A percentile compares a stretch with the other conserved stretches of the same genome.
Evolutionary conservation across 2,113 vertebrate species (phyloP).

Genomic region (Hippolais icterina): DNA sequence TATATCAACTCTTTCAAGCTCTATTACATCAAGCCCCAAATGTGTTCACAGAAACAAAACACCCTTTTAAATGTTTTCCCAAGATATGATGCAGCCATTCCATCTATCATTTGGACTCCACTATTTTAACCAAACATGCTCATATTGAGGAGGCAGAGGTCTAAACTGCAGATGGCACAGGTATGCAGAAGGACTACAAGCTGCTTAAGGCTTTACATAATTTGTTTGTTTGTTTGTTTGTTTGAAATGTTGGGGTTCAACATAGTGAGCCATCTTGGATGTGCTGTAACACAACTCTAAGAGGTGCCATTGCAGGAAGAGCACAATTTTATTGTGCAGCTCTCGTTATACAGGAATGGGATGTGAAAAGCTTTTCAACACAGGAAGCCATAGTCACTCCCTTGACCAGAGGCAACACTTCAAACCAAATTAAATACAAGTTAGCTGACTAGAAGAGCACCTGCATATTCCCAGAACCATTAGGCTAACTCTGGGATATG

Average conservation of each 20-base stretch:
- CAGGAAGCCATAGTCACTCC: not conserved
- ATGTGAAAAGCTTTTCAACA: constrained; percentile 42
- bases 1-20: constrained; percentile 40
- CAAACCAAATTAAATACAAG: constrained; percentile 43
- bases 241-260: not conserved
- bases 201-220: not conserved
- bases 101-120: constrained; percentile 27
- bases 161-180: not conserved
- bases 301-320: not conserved
- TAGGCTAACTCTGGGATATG: not conserved
- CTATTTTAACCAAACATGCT: constrained; percentile 4
- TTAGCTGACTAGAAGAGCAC: constrained; percentile 20
- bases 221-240: not conserved
- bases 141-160: not conserved
- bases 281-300: not conserved
- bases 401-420: constrained; percentile 29
- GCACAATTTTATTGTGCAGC: not conserved
- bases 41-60: constrained; percentile 38
- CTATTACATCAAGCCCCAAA: constrained; percentile 52
- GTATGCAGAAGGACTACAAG: not conserved
- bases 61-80: constrained; percentile 41
- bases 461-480: constrained; percentile 16
- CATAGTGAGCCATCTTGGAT: not conserved
- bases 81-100: constrained; percentile 43
- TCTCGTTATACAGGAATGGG: constrained; percentile 6